A percentile compares a stretch with the other conserved stretches of the same genome.
These are phyloP conservation scores for Anoplolepis gracilipes DNA, from an alignment of 1,140 invertebrate species.

Conservation along the genomic window DNA sequence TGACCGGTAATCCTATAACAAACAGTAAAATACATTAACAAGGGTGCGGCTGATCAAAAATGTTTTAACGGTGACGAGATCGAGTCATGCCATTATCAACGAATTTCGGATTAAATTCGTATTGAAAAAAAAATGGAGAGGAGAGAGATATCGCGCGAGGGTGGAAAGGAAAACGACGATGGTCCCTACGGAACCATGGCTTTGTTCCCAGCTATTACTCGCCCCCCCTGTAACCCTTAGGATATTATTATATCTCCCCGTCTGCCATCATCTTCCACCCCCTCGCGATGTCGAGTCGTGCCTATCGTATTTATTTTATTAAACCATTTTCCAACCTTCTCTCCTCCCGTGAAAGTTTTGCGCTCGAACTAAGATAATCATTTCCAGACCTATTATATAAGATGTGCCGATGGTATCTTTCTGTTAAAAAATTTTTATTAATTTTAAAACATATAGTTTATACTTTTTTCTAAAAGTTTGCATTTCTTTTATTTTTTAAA, in stretches of 20 bases:
- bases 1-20: slow-evolving; percentile 27
- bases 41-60: slow-evolving; percentile 58
- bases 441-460: neutral
- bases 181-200: slow-evolving; percentile 83
- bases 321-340: slow-evolving; percentile 79
- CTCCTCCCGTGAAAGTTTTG: slow-evolving; percentile 77
- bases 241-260: slow-evolving; percentile 86
- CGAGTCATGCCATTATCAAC: slow-evolving; percentile 71
- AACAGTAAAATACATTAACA: slow-evolving; percentile 15
- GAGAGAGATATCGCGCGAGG: slow-evolving; percentile 37
- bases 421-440: neutral
- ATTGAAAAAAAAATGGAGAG: slow-evolving; percentile 72
- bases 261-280: slow-evolving; percentile 73
- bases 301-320: slow-evolving; percentile 86
- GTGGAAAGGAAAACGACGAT: slow-evolving; percentile 67
- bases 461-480: neutral
- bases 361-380: slow-evolving; percentile 66
- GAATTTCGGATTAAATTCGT: slow-evolving; percentile 85
- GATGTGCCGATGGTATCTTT: neutral
- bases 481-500: neutral
- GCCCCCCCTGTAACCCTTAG: slow-evolving; percentile 82
- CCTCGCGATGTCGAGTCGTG: slow-evolving; percentile 65
- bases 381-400: slow-evolving; percentile 33
- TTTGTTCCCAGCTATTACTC: slow-evolving; percentile 86
- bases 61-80: slow-evolving; percentile 26